Base-by-base conservation (phyloP, 2,888 invertebrate species). In the Vanessa cardui region DNA sequence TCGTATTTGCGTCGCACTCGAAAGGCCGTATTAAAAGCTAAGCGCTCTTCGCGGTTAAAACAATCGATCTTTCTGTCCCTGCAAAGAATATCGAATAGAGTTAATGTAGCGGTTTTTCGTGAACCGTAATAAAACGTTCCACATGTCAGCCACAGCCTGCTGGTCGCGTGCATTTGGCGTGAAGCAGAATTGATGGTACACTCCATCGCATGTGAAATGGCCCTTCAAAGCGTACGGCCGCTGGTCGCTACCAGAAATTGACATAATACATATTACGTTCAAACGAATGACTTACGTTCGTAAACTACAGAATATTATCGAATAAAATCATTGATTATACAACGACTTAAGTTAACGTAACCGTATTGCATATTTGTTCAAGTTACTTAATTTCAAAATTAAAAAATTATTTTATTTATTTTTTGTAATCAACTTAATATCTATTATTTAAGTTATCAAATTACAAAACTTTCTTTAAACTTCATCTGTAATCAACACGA, bases 111-210 rank as follows among this genome's bases (percentile, higher is more conserved):
- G 81, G 84, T 88, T 88, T 88, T 89, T 86, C 83, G 77, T 82
- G 83, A 80, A 85, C 85, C 86, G 85, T 86, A 87, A 88, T 88
- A 88, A 89, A 88, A 88, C 87, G 85, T 85, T 89, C 89, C 88
- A 86, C 88, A 89, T 89, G 89, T 91, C 90, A 85, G 78, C 80
- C 84, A 76, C 89, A 89, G 73, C 80, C 78, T 64, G 79, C 77
- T 79, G 81, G 80, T 84, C 86, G 86, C 87, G 88, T 89, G 90
- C 88, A 88, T 86, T 83, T 88, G 88, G 89, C 89, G 85, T 87
- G 85, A 86, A 87, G 82, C 89, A 83, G 89, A 89, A 91, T 91
- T 91, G 90, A 91, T 91, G 89, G 89, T 86, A 88, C 90, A 86
- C 90, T 89, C 89, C 88, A 87, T 89, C 87, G 88, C 82, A 88